Conservation (phyloP, 2,797 vertebrate species). For the Cuculus canorus region DNA sequence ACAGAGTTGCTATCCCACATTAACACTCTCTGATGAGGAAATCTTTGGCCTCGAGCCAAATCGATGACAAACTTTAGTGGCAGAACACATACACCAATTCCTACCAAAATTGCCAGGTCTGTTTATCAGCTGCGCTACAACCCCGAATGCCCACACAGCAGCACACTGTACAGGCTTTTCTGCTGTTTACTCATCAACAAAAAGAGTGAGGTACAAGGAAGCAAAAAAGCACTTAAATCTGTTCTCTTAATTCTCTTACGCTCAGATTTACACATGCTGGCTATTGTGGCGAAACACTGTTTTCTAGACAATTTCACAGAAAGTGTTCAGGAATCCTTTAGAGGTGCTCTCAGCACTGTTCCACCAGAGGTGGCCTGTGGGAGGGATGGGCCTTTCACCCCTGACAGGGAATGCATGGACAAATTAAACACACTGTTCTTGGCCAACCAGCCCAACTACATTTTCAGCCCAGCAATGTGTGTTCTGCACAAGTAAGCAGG, state of each 20-base stretch:
- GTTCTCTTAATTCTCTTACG: neutral
- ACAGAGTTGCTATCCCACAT: neutral
- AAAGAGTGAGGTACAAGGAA: neutral
- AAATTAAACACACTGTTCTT: neutral
- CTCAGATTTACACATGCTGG: neutral
- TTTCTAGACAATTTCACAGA: neutral
- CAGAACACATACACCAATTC: neutral
- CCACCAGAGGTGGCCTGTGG: neutral
- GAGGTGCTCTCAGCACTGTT: neutral
- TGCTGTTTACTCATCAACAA: neutral
- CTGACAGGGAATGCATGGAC: neutral
- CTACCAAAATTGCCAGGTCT: neutral
- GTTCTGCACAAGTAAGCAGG: neutral
- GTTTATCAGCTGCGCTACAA: slow-evolving; percentile 3
- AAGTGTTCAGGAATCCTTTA: neutral
- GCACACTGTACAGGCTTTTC: neutral
- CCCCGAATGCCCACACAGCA: slow-evolving; percentile 1
- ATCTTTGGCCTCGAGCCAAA: slow-evolving; percentile 12
- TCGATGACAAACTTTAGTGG: neutral
- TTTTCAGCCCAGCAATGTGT: neutral
- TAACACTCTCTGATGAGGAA: neutral
- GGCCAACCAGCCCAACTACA: neutral
- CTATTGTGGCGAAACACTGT: slow-evolving; percentile 19
- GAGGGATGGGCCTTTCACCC: neutral
- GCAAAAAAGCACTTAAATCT: neutral